Conservation (phyloP, 2,797 vertebrate species). For the Leontocebus nigricollis region DNA sequence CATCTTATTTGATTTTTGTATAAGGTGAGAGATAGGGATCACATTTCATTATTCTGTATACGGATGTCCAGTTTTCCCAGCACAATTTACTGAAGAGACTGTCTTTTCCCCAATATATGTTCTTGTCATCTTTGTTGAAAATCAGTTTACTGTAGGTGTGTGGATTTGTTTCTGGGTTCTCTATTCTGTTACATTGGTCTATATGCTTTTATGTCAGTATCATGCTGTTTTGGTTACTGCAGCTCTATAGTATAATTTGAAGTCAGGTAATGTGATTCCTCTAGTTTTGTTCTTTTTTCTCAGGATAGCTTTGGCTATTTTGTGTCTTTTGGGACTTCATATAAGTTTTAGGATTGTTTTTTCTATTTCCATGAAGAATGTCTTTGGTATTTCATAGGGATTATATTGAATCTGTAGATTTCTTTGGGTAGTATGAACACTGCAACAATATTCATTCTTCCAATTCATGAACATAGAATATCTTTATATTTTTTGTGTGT, state of each 20-base stretch:
- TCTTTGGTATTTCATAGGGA: not conserved
- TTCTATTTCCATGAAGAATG: not conserved
- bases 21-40: no score
- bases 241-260: not conserved
- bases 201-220: not conserved
- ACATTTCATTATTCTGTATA: no score
- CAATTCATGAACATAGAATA: no score
- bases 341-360: not conserved
- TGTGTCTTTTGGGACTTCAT: not conserved
- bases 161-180: not conserved
- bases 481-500: no score
- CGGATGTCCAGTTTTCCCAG: no score
- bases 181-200: not conserved
- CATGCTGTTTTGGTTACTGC: not conserved
- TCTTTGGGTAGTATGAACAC: no score
- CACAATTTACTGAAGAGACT: no score
- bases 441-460: no score
- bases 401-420: no score
- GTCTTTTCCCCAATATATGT: no score
- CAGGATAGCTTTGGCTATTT: not conserved
- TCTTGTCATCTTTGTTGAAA: no score
- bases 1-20: no score
- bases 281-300: not conserved
- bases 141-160: not conserved
- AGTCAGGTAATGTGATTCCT: not conserved